A percentile compares a stretch with the other conserved stretches of the same genome.
These are phyloP conservation scores for Molorchus minor DNA, from an alignment of 2,888 invertebrate species.

Conservation along the genomic window DNA sequence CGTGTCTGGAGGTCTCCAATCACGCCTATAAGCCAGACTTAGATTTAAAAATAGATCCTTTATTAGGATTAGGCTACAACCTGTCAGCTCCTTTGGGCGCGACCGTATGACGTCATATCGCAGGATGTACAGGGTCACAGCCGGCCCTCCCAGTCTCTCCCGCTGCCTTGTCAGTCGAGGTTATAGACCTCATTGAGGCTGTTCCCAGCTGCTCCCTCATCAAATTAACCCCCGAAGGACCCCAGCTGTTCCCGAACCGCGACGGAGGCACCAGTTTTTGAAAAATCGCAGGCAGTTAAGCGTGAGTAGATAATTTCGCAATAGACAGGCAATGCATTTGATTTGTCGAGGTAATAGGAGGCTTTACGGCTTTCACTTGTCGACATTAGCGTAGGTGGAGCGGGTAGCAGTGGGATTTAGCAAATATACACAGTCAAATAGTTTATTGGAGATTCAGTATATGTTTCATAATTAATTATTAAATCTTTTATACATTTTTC, in stretches of 20 bases:
- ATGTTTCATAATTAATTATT: no score
- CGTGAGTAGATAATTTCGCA: slow-evolving; percentile 8
- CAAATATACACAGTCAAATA: no score
- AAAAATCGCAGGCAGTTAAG: not conserved
- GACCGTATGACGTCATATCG: slow-evolving; percentile 5
- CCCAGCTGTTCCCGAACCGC: not conserved
- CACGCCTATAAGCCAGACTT: no score
- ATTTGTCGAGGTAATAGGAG: slow-evolving; percentile 1
- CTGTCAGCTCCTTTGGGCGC: no score
- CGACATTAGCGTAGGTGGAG: not conserved
- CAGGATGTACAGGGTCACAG: slow-evolving; percentile 6
- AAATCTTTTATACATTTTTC: no score
- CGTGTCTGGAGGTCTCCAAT: no score
- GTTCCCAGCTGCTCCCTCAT: not conserved
- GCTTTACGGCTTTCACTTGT: slow-evolving; percentile 6
- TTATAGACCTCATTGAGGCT: not conserved
- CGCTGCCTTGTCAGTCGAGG: slow-evolving; percentile 3
- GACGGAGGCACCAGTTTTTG: not conserved
- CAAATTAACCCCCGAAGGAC: not conserved
- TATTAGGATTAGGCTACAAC: not conserved
- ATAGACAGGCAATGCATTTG: slow-evolving; percentile 3
- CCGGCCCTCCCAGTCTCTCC: slow-evolving; percentile 4
- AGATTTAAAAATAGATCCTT: no score
- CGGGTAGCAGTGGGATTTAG: not conserved
- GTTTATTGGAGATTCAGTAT: no score